phyloP scores from a whole-genome alignment of 2,113 vertebrate genomes.

The Tachycineta bicolor region DNA sequence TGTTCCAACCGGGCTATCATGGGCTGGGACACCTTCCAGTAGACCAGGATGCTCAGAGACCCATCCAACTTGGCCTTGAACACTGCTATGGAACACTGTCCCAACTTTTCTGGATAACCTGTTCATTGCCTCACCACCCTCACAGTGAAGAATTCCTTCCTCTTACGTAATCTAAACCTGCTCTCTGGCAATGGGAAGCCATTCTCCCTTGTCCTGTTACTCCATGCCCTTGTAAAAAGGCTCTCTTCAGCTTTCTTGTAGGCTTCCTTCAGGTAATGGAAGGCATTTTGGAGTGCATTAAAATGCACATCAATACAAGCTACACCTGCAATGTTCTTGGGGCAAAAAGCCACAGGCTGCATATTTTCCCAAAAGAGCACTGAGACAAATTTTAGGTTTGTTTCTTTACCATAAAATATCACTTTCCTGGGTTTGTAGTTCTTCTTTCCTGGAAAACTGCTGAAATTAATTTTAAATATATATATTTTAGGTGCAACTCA shows the following conservation, averaged over 20 bases:
- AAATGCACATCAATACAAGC: background rate
- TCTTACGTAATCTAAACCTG: background rate
- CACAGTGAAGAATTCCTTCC: background rate
- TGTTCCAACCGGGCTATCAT: accelerated
- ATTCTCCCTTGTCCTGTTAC: background rate
- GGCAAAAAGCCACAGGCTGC: background rate
- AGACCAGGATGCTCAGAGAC: background rate
- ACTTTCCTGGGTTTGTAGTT: background rate
- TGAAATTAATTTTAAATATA: background rate
- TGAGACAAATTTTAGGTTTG: background rate
- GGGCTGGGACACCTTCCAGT: background rate
- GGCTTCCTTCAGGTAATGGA: background rate
- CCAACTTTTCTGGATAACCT: background rate
- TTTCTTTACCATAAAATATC: accelerated
- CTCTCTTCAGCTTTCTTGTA: background rate
- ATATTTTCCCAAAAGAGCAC: background rate
- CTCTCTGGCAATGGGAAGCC: background rate
- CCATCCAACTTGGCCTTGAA: background rate
- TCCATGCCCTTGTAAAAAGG: background rate
- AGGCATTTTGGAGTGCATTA: background rate
- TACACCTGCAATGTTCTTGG: background rate
- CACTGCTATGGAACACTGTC: background rate
- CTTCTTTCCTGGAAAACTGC: background rate
- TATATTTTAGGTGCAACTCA: background rate
- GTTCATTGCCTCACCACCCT: background rate